Evolutionary conservation across 1,140 invertebrate species (phyloP).

Genomic region (Drosophila asahinai): DNA sequence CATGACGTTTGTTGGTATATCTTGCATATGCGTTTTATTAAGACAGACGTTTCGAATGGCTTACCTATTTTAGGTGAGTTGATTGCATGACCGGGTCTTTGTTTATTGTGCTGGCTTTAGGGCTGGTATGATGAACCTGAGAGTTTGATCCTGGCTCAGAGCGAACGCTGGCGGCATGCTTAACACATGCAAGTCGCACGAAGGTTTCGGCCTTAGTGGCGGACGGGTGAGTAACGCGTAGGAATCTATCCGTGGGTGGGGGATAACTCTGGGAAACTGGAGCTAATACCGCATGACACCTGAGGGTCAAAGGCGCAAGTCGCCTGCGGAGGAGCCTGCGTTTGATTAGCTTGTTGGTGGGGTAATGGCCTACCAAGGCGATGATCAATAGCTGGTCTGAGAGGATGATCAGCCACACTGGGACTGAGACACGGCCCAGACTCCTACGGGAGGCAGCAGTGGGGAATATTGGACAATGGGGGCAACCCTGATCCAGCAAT

Average conservation of each 20-base stretch:
- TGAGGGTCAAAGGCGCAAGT: conserved; percentile 1
- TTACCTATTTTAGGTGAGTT: no score
- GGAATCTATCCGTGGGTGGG: conserved; percentile 72
- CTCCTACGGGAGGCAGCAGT: conserved; percentile 87
- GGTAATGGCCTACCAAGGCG: conserved; percentile 86
- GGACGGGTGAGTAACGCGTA: conserved; percentile 85
- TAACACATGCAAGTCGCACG: conserved; percentile 86
- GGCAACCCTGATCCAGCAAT: conserved; percentile 86
- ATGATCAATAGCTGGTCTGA: conserved; percentile 86
- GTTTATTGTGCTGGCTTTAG: background rate
- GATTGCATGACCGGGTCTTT: background rate
- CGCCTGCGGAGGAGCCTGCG: conserved; percentile 60
- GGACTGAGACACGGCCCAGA: conserved; percentile 86
- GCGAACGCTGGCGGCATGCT: conserved; percentile 85
- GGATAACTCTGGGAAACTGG: conserved; percentile 72
- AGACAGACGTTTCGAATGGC: background rate
- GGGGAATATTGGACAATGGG: conserved; percentile 83
- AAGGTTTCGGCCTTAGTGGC: conserved; percentile 62
- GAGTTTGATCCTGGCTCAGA: conserved; percentile 10
- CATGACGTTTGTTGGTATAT: no score
- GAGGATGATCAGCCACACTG: conserved; percentile 86
- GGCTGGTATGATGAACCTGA: background rate
- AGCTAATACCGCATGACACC: conserved; percentile 6
- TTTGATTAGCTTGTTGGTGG: conserved; percentile 85
- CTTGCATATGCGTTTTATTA: no score